A percentile compares a stretch with the other conserved stretches of the same genome.
phyloP scores from a whole-genome alignment of 2,888 invertebrate genomes.

The Athetis lepigone region DNA sequence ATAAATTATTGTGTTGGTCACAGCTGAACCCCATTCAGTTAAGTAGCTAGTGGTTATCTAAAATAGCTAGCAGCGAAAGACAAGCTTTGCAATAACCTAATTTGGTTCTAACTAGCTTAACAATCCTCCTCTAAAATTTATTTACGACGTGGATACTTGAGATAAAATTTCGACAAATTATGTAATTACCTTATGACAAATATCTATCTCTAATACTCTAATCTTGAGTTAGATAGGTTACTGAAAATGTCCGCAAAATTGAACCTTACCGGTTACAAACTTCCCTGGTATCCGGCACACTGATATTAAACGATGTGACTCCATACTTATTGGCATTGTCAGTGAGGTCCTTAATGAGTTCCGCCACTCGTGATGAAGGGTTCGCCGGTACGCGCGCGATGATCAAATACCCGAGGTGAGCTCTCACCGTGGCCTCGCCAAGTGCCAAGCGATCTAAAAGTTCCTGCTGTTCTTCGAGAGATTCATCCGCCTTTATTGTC shows the following conservation, averaged over 20 bases:
- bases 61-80: too few species aligned
- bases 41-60: too few species aligned
- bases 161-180: too few species aligned
- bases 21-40: too few species aligned
- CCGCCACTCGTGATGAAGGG: conserved; percentile 75
- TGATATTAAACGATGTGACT: conserved; percentile 76
- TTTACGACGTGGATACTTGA: too few species aligned
- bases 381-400: conserved; percentile 77
- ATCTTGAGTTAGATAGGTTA: too few species aligned
- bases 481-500: conserved; percentile 59
- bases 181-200: too few species aligned
- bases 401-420: conserved; percentile 79
- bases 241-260: neutral
- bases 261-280: conserved; percentile 76
- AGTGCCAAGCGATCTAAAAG: conserved; percentile 65
- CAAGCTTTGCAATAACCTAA: too few species aligned
- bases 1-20: too few species aligned
- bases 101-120: too few species aligned
- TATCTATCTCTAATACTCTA: too few species aligned
- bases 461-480: conserved; percentile 28
- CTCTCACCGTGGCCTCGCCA: conserved; percentile 77
- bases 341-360: conserved; percentile 72
- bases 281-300: conserved; percentile 83
- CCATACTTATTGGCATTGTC: conserved; percentile 72
- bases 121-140: too few species aligned